Conservation (phyloP, 2,797 vertebrate genomes). For the Hylomyscus alleni region DNA sequence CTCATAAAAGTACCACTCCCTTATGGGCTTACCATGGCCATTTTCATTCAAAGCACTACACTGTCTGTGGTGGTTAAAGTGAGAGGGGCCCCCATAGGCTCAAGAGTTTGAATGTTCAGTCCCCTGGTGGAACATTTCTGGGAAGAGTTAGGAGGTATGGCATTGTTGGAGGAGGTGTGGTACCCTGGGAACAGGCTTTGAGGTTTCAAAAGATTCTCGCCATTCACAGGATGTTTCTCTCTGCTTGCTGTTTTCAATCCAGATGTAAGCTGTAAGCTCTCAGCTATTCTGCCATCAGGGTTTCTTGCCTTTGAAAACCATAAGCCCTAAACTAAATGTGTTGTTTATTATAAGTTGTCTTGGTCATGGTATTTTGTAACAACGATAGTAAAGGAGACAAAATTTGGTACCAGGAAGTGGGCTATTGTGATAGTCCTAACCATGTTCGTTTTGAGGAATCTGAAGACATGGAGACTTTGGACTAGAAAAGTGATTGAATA, state of each 20-base stretch:
- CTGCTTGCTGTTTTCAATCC: too few relatives aligned
- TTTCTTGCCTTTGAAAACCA: too few relatives aligned
- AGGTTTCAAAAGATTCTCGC: neutral
- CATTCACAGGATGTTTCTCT: too few relatives aligned
- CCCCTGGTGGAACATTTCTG: neutral
- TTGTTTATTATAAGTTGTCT: neutral
- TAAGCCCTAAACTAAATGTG: too few relatives aligned
- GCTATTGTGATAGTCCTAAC: neutral
- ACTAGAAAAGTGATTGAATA: neutral
- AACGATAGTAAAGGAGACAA: neutral
- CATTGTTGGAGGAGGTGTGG: neutral
- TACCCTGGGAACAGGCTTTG: neutral
- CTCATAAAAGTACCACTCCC: too few relatives aligned
- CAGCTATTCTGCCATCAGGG: too few relatives aligned
- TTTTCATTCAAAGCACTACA: too few relatives aligned
- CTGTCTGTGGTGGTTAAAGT: too few relatives aligned
- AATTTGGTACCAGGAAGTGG: neutral
- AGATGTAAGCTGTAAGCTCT: too few relatives aligned
- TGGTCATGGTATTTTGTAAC: neutral
- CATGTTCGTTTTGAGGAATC: neutral
- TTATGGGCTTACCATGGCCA: too few relatives aligned
- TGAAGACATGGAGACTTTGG: neutral
- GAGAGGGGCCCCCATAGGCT: neutral
- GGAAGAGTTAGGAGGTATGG: neutral
- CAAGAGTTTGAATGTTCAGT: neutral